phyloP scores from a whole-genome alignment of 1,140 invertebrate genomes.

The Hirudo medicinalis region DNA sequence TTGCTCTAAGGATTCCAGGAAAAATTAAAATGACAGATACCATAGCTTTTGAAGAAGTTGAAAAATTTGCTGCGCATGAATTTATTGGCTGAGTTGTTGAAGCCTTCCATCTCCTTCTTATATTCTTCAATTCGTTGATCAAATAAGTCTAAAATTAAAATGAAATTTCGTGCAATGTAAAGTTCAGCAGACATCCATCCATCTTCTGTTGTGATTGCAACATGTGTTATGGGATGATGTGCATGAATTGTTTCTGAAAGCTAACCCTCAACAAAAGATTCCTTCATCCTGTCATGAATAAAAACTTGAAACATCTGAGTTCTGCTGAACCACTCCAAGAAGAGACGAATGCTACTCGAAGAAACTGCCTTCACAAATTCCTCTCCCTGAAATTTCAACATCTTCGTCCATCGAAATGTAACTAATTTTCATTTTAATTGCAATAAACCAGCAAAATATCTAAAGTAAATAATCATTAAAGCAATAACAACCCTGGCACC shows the following conservation, averaged over 20 bases:
- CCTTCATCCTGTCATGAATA: conserved; percentile 29
- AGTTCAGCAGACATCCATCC: background rate
- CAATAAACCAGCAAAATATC: too few relatives aligned
- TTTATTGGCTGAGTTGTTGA: conserved; percentile 4
- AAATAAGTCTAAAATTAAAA: conserved; percentile 18
- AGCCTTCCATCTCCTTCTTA: background rate
- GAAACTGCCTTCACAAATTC: conserved; percentile 43
- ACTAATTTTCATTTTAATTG: background rate
- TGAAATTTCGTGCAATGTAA: background rate
- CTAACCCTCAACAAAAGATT: background rate
- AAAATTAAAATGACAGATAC: background rate
- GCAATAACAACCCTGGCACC: too few relatives aligned
- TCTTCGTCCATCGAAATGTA: background rate
- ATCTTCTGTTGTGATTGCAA: too few relatives aligned
- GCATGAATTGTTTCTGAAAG: background rate
- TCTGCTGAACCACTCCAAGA: conserved; percentile 68
- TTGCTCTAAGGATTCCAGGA: too few relatives aligned
- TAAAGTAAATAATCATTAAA: too few relatives aligned
- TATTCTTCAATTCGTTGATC: conserved; percentile 6
- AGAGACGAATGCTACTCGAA: conserved; percentile 51
- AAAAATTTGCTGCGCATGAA: conserved; percentile 1
- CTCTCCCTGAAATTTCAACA: conserved; percentile 44
- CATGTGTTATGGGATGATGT: background rate
- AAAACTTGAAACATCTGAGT: conserved; percentile 61
- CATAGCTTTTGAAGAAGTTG: conserved; percentile 11